These are phyloP conservation scores for Procambarus clarkii DNA, from an alignment of 1,140 invertebrate genomes.

Conservation along the genomic window DNA sequence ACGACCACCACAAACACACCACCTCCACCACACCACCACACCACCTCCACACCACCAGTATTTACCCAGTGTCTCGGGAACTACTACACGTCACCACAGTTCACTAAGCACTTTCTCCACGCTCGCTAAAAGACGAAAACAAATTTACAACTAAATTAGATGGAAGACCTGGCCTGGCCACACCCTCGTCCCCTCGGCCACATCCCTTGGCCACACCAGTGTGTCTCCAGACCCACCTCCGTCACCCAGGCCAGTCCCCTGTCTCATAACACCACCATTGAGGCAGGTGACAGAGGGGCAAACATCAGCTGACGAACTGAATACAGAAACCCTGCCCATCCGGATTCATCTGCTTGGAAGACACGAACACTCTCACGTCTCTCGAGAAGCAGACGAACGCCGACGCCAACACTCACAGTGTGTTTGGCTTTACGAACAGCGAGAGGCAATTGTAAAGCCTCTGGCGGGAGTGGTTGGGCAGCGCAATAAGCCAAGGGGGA, in stretches of 20 bases:
- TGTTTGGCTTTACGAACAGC: too few relatives aligned
- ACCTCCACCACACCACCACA: background rate
- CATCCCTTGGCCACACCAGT: too few relatives aligned
- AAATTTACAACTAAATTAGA: constrained; percentile 33
- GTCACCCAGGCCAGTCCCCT: background rate
- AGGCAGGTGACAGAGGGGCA: constrained; percentile 5
- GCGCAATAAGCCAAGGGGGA: too few relatives aligned
- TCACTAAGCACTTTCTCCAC: background rate
- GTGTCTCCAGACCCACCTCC: too few relatives aligned
- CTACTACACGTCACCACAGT: constrained; percentile 3
- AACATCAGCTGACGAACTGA: background rate
- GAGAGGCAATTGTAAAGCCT: too few relatives aligned
- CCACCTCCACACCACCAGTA: background rate
- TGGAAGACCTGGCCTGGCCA: background rate
- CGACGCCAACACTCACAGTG: too few relatives aligned
- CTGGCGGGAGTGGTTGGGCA: too few relatives aligned
- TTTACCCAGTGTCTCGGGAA: background rate
- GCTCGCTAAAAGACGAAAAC: background rate
- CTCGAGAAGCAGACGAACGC: background rate
- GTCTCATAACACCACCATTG: background rate
- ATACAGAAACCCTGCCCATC: background rate
- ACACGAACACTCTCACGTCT: constrained; percentile 14
- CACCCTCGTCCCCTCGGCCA: too few relatives aligned
- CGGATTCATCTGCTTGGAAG: constrained; percentile 28
- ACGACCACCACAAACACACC: too few relatives aligned